phyloP scores from a whole-genome alignment of 2,113 vertebrate genomes.

The Pyrgilauda ruficollis region DNA sequence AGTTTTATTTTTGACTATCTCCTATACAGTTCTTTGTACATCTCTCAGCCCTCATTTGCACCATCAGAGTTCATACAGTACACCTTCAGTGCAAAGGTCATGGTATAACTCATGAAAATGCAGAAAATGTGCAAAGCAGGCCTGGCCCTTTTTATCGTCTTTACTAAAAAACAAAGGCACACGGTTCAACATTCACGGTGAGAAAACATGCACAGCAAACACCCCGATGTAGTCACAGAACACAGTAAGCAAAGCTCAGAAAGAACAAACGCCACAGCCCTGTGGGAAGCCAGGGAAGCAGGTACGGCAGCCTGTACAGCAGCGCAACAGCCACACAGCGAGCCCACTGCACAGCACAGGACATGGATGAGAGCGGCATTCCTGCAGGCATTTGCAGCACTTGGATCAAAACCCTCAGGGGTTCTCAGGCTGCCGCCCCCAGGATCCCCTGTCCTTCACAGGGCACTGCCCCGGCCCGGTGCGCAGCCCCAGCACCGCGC shows the following conservation, averaged over 20 bases:
- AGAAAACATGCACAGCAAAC: neutral
- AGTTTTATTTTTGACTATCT: neutral
- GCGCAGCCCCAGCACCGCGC: neutral
- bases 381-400: accelerated
- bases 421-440: neutral
- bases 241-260: too few species aligned
- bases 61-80: neutral
- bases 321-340: accelerated
- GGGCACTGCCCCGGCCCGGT: neutral
- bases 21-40: neutral
- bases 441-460: accelerated
- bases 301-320: accelerated
- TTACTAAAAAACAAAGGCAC: neutral
- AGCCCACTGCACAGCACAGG: accelerated
- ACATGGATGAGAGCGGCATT: accelerated
- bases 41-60: too few species aligned
- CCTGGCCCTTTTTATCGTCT: too few species aligned
- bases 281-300: neutral
- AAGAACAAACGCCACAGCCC: accelerated
- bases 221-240: accelerated
- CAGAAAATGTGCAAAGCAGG: neutral
- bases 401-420: accelerated
- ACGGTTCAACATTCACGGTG: accelerated
- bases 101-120: neutral
- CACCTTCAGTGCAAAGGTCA: neutral